Base-by-base conservation (phyloP, 2,888 invertebrate genomes). In the Bellardia bayeri region DNA sequence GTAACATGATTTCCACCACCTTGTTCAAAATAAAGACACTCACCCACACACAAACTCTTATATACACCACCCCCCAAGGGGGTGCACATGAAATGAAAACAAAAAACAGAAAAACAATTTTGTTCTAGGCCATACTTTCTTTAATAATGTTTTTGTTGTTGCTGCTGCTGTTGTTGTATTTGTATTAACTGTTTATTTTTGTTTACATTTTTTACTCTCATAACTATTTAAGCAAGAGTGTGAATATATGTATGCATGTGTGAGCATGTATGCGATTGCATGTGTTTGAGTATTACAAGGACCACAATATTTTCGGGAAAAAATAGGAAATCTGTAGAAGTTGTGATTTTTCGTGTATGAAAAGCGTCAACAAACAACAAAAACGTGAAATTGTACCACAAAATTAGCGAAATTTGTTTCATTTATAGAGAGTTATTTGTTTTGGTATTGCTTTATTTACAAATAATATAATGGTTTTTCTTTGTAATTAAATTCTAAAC, bases 1-100 rank as follows among this genome's bases (percentile, higher is more conserved):
- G 75, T 78, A 71, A 82, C 45, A 80, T 16, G 66, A 76, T 82
- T 63, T 78, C 76, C 82, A 82, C 79, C 85, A 74, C 82, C 69
- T 75, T 23, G 23, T 23, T 23, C 23, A 23, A 23, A 23, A 23
- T 23, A 66, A 37, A 84, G 37, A n/a, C 45, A 61, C 66, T 82
- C 76, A 82, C 82, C 82, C 69, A 82, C 82, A 33, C 33, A 33
- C 33, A 33, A 3, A 82, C 68, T 69, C 75, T 69, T 11, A 5
- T 69, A 63, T 8, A 68, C 74, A 75, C 80, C 71, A 63, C 42
- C 66, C 23, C 66, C 1, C 45, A 54, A 82, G 75, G 51, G 23
- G 23, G 23, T 54, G 37, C 40, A 9, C 66, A 42, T 63, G 42
- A 72, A 72, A 37, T 37, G 56, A 3, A 37, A 16, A 11, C 13